phyloP scores from a whole-genome alignment of 2,113 vertebrate species.

The Alaudala cheleensis region DNA sequence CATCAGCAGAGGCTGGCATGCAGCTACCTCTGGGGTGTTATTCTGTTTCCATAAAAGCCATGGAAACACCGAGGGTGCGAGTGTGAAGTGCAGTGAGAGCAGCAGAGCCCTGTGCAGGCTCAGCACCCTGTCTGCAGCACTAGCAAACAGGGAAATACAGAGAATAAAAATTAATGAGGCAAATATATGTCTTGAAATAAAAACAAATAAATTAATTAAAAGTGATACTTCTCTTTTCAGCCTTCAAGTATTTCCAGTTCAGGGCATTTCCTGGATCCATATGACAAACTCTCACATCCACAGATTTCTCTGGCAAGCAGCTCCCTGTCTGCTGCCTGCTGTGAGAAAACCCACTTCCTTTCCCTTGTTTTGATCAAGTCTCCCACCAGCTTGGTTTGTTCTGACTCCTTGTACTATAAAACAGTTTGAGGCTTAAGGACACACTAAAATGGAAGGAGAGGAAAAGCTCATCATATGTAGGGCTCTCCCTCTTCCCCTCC shows the following conservation, averaged over 20 bases:
- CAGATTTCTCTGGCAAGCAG: neutral
- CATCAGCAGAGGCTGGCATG: neutral
- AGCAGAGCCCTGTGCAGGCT: neutral
- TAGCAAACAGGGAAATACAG: fast-evolving
- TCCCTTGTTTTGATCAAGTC: neutral
- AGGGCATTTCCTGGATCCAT: neutral
- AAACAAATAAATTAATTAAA: too few species aligned
- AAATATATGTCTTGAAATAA: neutral
- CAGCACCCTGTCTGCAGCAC: neutral
- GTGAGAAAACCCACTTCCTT: neutral
- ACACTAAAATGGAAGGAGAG: neutral
- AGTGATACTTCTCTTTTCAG: neutral
- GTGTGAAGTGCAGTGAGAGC: neutral
- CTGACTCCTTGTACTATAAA: neutral
- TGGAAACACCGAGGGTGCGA: neutral
- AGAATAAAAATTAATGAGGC: neutral
- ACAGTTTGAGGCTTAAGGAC: neutral
- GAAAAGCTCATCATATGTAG: neutral
- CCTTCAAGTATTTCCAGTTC: neutral
- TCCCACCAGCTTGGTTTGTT: neutral
- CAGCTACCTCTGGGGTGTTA: neutral
- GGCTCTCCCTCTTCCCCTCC: neutral
- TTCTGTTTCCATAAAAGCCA: neutral
- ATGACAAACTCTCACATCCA: neutral
- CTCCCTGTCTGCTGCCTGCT: neutral